Conservation (phyloP, 2,113 vertebrate genomes). For the Pseudorasbora parva region DNA sequence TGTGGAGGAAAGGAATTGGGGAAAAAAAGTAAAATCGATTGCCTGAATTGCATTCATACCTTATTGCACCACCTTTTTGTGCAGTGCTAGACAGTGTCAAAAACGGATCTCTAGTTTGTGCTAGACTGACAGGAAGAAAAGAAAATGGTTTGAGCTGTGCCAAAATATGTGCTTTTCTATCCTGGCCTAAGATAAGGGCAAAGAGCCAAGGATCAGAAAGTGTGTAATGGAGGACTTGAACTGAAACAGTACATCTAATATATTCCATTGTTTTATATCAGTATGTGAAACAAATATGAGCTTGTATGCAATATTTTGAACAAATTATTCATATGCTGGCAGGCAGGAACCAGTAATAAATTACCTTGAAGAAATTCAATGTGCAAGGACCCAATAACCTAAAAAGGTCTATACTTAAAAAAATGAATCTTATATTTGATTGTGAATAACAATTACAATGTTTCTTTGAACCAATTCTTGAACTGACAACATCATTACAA, state of each 20-base stretch:
- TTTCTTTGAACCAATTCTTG: neutral
- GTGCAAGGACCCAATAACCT: neutral
- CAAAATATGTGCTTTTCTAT: slow-evolving; percentile 52
- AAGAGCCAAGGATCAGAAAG: neutral
- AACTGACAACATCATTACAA: neutral
- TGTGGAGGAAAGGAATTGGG: slow-evolving; percentile 83
- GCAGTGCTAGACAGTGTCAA: slow-evolving; percentile 73
- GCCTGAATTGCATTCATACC: slow-evolving; percentile 84
- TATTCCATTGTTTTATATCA: slow-evolving; percentile 12
- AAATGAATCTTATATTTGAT: neutral
- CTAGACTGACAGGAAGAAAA: slow-evolving; percentile 72
- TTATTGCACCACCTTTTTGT: slow-evolving; percentile 80
- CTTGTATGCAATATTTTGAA: neutral
- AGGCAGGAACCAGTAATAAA: neutral
- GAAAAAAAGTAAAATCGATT: slow-evolving; percentile 87
- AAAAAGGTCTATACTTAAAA: neutral
- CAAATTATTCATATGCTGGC: neutral
- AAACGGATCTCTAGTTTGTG: slow-evolving; percentile 71
- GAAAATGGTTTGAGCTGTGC: slow-evolving; percentile 27
- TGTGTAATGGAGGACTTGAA: no score
- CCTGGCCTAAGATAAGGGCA: neutral
- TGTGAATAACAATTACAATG: neutral
- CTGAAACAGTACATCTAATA: neutral
- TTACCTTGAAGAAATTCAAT: neutral
- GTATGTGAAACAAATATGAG: neutral